A percentile compares a stretch with the other conserved stretches of the same genome.
These are phyloP conservation scores for Ecliptopera silaceata DNA, from an alignment of 2,888 invertebrate genomes.

Conservation along the genomic window DNA sequence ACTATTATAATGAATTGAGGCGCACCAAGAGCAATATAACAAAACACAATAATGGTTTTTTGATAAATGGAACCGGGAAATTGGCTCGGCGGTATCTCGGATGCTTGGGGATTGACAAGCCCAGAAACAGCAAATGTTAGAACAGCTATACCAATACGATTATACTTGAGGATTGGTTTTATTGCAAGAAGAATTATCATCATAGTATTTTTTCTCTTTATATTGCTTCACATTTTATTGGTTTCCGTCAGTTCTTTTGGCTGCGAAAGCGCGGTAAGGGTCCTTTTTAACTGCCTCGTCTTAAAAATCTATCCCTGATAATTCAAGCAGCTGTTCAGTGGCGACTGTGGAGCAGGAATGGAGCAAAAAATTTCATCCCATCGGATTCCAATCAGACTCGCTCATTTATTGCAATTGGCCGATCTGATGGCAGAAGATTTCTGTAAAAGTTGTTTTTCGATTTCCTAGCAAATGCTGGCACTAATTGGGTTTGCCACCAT, in stretches of 20 bases:
- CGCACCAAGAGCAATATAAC: constrained; percentile 35
- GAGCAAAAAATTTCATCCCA: constrained; percentile 62
- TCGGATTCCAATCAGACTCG: constrained; percentile 69
- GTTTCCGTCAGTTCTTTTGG: too few species aligned
- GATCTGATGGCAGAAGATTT: constrained; percentile 64
- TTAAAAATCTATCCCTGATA: too few species aligned
- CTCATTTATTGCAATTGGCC: constrained; percentile 71
- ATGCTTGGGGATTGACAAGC: constrained; percentile 31
- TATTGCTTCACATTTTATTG: too few species aligned
- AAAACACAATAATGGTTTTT: constrained; percentile 57
- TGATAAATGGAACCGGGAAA: constrained; percentile 62
- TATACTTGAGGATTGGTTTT: too few species aligned
- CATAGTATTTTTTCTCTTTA: too few species aligned
- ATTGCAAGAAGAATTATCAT: too few species aligned
- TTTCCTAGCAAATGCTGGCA: constrained; percentile 23
- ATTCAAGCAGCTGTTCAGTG: constrained; percentile 4
- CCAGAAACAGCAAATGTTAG: constrained; percentile 1
- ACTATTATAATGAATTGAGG: constrained; percentile 30
- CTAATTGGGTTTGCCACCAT: constrained; percentile 17
- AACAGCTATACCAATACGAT: constrained; percentile 7
- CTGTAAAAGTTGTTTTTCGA: constrained; percentile 52
- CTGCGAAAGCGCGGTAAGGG: too few species aligned
- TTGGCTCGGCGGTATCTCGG: constrained; percentile 58
- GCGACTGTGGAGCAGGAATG: constrained; percentile 35
- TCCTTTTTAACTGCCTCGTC: too few species aligned